phyloP scores from a whole-genome alignment of 2,797 vertebrate genomes.

The Microctenopoma steveboyesi region DNA sequence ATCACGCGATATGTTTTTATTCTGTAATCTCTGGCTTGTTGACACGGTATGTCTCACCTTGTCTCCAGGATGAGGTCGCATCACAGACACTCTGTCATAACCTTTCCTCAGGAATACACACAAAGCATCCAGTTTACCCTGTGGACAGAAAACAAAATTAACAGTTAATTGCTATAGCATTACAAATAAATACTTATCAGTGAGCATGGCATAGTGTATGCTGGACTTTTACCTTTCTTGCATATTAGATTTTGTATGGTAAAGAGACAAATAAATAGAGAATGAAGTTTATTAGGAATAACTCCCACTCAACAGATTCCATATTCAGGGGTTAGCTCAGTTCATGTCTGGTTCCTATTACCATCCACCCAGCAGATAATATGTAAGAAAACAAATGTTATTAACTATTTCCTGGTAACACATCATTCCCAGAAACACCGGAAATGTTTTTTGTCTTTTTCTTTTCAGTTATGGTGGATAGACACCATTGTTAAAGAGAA shows the following conservation, averaged over 20 bases:
- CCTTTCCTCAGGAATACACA: slow-evolving; percentile 92
- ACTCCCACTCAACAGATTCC: slow-evolving; percentile 65
- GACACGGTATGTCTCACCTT: slow-evolving; percentile 84
- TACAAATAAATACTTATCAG: no score
- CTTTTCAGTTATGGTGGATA: neutral
- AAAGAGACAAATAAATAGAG: slow-evolving; percentile 50
- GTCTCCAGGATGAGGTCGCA: slow-evolving; percentile 96
- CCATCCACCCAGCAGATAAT: slow-evolving; percentile 70
- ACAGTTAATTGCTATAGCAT: neutral
- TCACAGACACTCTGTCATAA: slow-evolving; percentile 95
- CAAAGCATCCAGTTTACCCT: slow-evolving; percentile 97
- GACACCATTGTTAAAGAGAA: neutral
- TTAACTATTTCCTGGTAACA: slow-evolving; percentile 68
- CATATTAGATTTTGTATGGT: slow-evolving; percentile 15
- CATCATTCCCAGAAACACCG: slow-evolving; percentile 21
- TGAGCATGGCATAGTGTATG: neutral
- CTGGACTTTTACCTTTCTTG: slow-evolving; percentile 10
- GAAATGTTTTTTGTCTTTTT: slow-evolving; percentile 12
- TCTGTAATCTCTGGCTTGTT: slow-evolving; percentile 7
- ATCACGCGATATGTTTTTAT: neutral
- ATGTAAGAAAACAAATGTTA: slow-evolving; percentile 61
- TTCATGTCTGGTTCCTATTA: slow-evolving; percentile 81
- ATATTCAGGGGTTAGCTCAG: slow-evolving; percentile 61
- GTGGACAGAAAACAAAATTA: slow-evolving; percentile 27
- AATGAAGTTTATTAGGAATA: slow-evolving; percentile 63